These are phyloP conservation scores for Aethes cnicana DNA, from an alignment of 2,888 invertebrate species.

Conservation along the genomic window DNA sequence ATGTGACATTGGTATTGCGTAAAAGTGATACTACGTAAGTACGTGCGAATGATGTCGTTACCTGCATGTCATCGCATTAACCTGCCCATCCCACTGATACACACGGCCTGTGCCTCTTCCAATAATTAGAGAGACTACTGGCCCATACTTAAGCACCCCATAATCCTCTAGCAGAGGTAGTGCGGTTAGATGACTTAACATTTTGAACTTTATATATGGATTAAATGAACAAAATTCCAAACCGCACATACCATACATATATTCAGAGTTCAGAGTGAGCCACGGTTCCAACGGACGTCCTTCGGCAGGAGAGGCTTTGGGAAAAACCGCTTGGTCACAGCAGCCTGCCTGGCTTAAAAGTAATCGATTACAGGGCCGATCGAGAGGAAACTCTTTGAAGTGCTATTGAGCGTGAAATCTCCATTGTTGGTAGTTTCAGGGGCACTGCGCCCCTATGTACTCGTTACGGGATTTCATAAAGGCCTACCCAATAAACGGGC, in stretches of 20 bases:
- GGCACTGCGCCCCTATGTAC: constrained; percentile 35
- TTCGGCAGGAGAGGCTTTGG: too few species aligned
- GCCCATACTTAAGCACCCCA: too few species aligned
- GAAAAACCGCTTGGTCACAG: not conserved
- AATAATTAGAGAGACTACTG: too few species aligned
- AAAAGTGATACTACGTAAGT: not conserved
- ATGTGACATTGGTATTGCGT: constrained; percentile 20
- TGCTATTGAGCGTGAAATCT: constrained; percentile 58
- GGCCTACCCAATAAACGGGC: constrained; percentile 5
- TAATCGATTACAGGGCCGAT: constrained; percentile 57
- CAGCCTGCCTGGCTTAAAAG: constrained; percentile 24
- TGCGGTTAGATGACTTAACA: too few species aligned
- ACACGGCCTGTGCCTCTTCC: too few species aligned
- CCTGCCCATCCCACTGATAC: too few species aligned
- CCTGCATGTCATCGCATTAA: not conserved
- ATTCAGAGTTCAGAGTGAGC: too few species aligned
- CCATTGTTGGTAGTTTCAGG: constrained; percentile 59
- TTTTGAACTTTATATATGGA: too few species aligned
- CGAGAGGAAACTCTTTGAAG: constrained; percentile 69
- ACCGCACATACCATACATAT: too few species aligned
- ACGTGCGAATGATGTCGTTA: not conserved
- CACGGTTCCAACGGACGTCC: too few species aligned
- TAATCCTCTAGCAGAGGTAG: too few species aligned
- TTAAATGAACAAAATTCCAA: too few species aligned
- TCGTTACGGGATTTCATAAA: constrained; percentile 2